These are phyloP conservation scores for Saimiri boliviensis DNA, from an alignment of 2,113 vertebrate species.

Conservation along the genomic window DNA sequence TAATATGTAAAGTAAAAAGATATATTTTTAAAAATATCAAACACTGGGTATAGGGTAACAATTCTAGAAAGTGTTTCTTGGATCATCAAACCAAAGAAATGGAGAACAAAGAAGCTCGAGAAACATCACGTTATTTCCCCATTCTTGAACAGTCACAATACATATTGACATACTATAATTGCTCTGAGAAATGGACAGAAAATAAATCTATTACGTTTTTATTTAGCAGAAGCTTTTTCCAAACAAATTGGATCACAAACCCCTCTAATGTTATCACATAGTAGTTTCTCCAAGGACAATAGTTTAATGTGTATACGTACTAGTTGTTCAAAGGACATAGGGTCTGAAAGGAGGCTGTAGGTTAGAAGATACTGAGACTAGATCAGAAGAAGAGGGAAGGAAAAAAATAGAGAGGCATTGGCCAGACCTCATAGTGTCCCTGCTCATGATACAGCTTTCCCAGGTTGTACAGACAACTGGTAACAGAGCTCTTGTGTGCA, in stretches of 20 bases:
- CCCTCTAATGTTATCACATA: neutral
- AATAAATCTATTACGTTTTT: neutral
- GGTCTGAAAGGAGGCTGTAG: neutral
- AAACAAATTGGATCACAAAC: neutral
- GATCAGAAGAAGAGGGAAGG: neutral
- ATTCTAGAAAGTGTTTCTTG: neutral
- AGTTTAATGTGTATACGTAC: neutral
- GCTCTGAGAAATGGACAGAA: neutral
- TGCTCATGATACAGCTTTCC: constrained; percentile 99
- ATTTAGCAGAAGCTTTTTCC: neutral
- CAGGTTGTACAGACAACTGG: constrained; percentile 98
- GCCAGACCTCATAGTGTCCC: constrained; percentile 94
- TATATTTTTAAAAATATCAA: neutral
- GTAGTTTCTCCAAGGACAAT: neutral
- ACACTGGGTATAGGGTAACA: neutral
- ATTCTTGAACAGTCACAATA: neutral
- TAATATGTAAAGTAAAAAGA: neutral
- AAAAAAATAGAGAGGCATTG: neutral
- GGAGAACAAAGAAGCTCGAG: neutral
- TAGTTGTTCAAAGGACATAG: neutral
- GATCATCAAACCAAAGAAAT: neutral
- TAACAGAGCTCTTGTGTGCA: constrained; percentile 98
- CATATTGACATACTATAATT: neutral
- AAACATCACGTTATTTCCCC: neutral
- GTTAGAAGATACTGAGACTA: neutral